These are phyloP conservation scores for mouse (Mus musculus) DNA, from an alignment of 2,113 vertebrate genomes.

Conservation along the genomic window GRCm39 chr15:24373501-24374000, in stretches of 20 bases:
- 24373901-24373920: not conserved
- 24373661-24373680: not conserved
- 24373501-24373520: not conserved
- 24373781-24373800: not conserved
- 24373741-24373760: not conserved
- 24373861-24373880: not conserved
- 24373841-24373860: not conserved
- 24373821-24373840: not conserved
- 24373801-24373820: not conserved
- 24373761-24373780: not conserved
- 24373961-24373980: not conserved
- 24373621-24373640: not conserved
- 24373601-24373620: not conserved
- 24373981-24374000: not conserved
- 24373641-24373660: constrained; percentile 33
- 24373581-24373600: not conserved
- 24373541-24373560: not conserved
- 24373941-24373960: not conserved
- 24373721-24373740: not conserved
- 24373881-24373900: not conserved
- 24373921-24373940: not conserved
- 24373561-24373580: not conserved
- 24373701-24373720: not conserved
- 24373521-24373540: not conserved
- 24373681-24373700: not conserved